phyloP scores from a whole-genome alignment of 2,888 invertebrate species.

The Coleophora flavipennella region DNA sequence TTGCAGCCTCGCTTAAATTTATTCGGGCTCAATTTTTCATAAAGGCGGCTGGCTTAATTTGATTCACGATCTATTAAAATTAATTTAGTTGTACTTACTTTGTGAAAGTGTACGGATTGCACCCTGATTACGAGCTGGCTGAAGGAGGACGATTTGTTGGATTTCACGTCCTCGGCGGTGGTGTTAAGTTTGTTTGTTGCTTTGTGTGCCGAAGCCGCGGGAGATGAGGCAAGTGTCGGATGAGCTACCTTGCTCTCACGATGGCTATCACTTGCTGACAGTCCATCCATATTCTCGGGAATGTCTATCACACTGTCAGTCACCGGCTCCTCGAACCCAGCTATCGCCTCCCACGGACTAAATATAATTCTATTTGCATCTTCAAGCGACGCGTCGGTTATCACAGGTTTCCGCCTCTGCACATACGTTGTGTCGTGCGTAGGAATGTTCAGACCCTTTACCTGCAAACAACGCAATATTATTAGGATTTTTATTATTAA shows the following conservation, averaged over 20 bases:
- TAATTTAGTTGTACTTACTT: conserved; percentile 35
- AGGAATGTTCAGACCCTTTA: conserved; percentile 62
- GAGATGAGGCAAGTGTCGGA: conserved; percentile 23
- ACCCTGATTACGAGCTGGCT: conserved; percentile 66
- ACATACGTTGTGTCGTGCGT: conserved; percentile 40
- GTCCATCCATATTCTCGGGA: conserved; percentile 45
- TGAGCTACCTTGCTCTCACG: conserved; percentile 46
- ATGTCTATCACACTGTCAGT: conserved; percentile 64
- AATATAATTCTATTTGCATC: conserved; percentile 70
- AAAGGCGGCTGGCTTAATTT: neutral
- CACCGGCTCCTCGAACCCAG: conserved; percentile 56
- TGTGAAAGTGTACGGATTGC: conserved; percentile 62
- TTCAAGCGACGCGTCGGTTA: conserved; percentile 60
- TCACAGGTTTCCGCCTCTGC: conserved; percentile 43
- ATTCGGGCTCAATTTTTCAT: neutral
- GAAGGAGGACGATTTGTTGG: conserved; percentile 64
- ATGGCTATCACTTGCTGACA: conserved; percentile 29
- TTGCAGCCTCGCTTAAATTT: neutral
- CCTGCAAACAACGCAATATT: conserved; percentile 31
- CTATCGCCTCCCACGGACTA: conserved; percentile 66
- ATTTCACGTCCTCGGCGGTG: conserved; percentile 60
- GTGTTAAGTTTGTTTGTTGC: conserved; percentile 61
- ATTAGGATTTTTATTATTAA: conserved; percentile 6
- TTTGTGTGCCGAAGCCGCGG: conserved; percentile 39
- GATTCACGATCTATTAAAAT: conserved; percentile 7